Evolutionary conservation across 2,888 invertebrate genomes (phyloP).

Genomic region (Seladonia tumulorum): DNA sequence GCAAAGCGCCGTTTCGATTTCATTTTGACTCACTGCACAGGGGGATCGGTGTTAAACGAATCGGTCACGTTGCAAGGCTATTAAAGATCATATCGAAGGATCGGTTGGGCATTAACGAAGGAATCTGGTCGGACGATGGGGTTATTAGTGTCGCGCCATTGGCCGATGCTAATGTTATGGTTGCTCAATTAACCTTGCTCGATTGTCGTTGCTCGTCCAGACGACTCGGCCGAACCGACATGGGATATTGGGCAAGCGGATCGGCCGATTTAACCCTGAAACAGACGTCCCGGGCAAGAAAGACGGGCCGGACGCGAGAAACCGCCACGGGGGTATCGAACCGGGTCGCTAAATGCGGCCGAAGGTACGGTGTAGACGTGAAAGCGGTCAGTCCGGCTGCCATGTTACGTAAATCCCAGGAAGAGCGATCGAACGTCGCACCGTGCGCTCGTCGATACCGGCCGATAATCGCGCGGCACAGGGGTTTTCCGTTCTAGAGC

Average conservation of each 20-base stretch:
- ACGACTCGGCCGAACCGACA: not conserved
- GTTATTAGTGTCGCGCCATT: not conserved
- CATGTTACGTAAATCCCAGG: constrained; percentile 79
- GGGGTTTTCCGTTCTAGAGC: constrained; percentile 36
- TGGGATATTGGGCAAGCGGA: constrained; percentile 16
- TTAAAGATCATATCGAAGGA: not conserved
- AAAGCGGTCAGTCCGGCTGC: constrained; percentile 80
- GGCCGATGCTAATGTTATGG: not conserved
- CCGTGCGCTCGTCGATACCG: constrained; percentile 63
- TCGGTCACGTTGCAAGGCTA: no score
- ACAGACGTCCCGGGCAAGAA: constrained; percentile 31
- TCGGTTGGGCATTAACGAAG: not conserved
- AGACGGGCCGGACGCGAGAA: constrained; percentile 39
- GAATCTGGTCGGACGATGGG: not conserved
- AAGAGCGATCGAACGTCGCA: constrained; percentile 72
- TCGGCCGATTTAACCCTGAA: constrained; percentile 51
- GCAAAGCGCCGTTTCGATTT: no score
- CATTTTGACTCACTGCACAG: not conserved
- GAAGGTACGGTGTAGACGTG: constrained; percentile 74
- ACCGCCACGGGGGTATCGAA: constrained; percentile 55
- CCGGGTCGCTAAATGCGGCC: constrained; percentile 64
- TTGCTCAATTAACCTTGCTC: not conserved
- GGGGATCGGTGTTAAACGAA: no score
- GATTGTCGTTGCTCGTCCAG: not conserved
- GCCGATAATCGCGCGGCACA: constrained; percentile 57